Evolutionary conservation across 2,888 invertebrate species (phyloP).

Genomic region (Macrosoma leucophasiata): DNA sequence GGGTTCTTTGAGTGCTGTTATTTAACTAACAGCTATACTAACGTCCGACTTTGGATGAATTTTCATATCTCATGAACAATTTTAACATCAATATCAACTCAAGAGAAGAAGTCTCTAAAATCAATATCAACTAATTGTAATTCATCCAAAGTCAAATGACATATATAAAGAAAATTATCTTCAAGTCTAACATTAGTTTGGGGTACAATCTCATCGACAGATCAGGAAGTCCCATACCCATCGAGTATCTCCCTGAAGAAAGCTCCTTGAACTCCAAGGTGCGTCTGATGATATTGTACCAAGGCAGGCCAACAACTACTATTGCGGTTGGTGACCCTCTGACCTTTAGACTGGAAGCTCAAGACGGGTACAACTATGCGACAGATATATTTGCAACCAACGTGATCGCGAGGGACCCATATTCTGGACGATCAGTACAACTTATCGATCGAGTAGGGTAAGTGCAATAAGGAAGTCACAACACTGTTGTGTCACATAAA

Average conservation of each 20-base stretch:
- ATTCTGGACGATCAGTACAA: conserved; percentile 92
- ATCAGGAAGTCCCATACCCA: conserved; percentile 93
- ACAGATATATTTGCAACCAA: conserved; percentile 95
- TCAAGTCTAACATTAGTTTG: conserved; percentile 67
- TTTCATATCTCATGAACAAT: conserved; percentile 16
- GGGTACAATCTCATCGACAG: conserved; percentile 75
- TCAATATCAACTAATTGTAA: background rate
- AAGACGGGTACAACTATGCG: conserved; percentile 91
- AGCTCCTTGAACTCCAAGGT: conserved; percentile 93
- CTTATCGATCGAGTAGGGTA: conserved; percentile 93
- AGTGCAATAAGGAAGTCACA: too few species aligned
- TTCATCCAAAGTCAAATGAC: conserved; percentile 58
- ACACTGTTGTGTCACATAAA: too few species aligned
- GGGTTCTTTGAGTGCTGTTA: conserved; percentile 63
- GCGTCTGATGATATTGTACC: conserved; percentile 88
- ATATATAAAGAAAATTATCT: conserved; percentile 24
- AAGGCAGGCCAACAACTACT: conserved; percentile 93
- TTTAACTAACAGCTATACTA: conserved; percentile 74
- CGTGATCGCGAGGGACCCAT: conserved; percentile 94
- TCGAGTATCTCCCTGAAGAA: conserved; percentile 93
- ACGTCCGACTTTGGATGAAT: conserved; percentile 65
- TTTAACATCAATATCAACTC: background rate
- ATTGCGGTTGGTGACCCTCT: conserved; percentile 95
- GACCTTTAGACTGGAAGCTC: conserved; percentile 91
- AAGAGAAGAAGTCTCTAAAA: too few species aligned